Conservation (phyloP, 2,888 invertebrate genomes). For the Aphelenchoides bicaudatus region DNA sequence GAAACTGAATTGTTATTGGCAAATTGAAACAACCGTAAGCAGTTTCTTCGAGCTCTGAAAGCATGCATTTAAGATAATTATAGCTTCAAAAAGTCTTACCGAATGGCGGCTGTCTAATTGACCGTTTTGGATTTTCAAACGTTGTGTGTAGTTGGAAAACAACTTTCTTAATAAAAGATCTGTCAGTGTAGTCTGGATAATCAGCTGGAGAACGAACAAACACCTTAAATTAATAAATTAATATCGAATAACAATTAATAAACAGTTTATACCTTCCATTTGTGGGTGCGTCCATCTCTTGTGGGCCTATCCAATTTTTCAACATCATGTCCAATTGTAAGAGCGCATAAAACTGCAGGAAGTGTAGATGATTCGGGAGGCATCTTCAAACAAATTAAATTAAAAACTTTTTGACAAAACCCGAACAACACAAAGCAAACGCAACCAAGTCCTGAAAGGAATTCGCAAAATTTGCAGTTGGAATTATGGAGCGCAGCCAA, state of each 20-base stretch:
- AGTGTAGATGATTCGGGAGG: too few relatives aligned
- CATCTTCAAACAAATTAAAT: not conserved
- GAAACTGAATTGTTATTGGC: conserved; percentile 28
- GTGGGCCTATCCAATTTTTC: conserved; percentile 20
- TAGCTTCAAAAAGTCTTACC: too few relatives aligned
- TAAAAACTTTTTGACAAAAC: not conserved
- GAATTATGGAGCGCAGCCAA: not conserved
- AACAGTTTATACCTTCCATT: too few relatives aligned
- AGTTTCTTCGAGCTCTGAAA: conserved; percentile 21
- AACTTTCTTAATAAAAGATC: conserved; percentile 34
- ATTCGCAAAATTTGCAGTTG: not conserved
- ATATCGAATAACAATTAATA: too few relatives aligned
- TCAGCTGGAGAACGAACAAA: conserved; percentile 25
- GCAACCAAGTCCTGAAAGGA: not conserved
- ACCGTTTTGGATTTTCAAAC: conserved; percentile 32
- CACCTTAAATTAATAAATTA: too few relatives aligned
- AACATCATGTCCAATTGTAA: conserved; percentile 24
- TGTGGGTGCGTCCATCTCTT: conserved; percentile 26
- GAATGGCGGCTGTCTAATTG: conserved; percentile 30
- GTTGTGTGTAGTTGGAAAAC: conserved; percentile 30
- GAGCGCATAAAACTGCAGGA: conserved; percentile 15
- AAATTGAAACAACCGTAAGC: conserved; percentile 34
- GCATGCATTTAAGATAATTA: too few relatives aligned
- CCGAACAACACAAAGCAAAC: too few relatives aligned
- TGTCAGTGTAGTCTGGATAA: conserved; percentile 25